These are phyloP conservation scores for Phataginus tricuspis DNA, from an alignment of 2,797 vertebrate species.

Conservation along the genomic window DNA sequence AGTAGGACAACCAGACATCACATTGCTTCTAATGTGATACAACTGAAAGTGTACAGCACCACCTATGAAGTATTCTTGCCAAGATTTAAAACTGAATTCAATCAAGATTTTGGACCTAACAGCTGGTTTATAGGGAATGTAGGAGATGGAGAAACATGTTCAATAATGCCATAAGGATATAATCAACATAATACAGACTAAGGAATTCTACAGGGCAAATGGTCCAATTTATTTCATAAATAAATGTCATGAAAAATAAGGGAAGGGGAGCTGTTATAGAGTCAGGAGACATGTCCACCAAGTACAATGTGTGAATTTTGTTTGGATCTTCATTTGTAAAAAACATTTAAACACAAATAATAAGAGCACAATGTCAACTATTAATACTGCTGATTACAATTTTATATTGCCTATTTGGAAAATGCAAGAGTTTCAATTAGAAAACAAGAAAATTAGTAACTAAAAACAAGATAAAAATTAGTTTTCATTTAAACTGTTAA, in stretches of 20 bases:
- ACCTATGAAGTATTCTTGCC: not conserved
- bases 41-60: not conserved
- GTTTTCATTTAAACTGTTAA: not conserved
- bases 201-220: not conserved
- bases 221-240: not conserved
- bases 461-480: not conserved
- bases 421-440: not conserved
- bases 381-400: not conserved
- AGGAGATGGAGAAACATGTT: slow-evolving; percentile 31
- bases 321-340: not conserved
- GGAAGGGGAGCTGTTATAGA: not conserved
- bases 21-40: not conserved
- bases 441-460: slow-evolving; percentile 35
- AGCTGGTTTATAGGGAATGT: slow-evolving; percentile 49
- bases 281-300: not conserved
- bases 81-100: slow-evolving; percentile 54
- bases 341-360: not conserved
- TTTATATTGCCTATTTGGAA: not conserved
- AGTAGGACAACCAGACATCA: not conserved
- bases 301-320: not conserved
- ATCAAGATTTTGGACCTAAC: slow-evolving; percentile 45
- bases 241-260: slow-evolving; percentile 36
- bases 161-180: slow-evolving; percentile 40
- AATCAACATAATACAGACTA: slow-evolving; percentile 17
- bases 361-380: not conserved